phyloP scores from a whole-genome alignment of 2,113 vertebrate genomes.

The Coreoperca whiteheadi region DNA sequence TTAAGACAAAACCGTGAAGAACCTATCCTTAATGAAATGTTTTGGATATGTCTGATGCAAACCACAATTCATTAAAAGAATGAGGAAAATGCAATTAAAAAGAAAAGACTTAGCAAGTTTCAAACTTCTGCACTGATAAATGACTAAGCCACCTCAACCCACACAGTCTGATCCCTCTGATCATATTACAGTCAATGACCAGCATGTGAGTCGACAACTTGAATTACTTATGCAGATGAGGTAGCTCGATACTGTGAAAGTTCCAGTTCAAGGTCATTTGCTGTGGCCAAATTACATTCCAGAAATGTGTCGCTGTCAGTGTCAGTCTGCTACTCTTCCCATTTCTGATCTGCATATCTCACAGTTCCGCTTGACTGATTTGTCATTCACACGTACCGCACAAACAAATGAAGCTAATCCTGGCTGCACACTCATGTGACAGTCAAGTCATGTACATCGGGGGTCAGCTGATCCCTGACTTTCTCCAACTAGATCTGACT shows the following conservation, averaged over 20 bases:
- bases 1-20: background rate
- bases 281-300: conserved; percentile 19
- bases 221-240: conserved; percentile 78
- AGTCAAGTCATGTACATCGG: background rate
- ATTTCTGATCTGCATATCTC: conserved; percentile 48
- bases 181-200: conserved; percentile 70
- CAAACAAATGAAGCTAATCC: conserved; percentile 31
- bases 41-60: background rate
- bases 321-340: conserved; percentile 32
- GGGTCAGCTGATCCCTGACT: conserved; percentile 23
- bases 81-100: too few species aligned
- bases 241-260: conserved; percentile 51
- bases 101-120: conserved; percentile 35
- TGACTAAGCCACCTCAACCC: conserved; percentile 19
- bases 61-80: conserved; percentile 23
- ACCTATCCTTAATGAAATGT: background rate
- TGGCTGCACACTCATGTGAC: background rate
- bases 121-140: conserved; percentile 29
- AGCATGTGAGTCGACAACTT: conserved; percentile 65
- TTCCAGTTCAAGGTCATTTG: conserved; percentile 65
- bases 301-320: conserved; percentile 29
- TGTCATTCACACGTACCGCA: conserved; percentile 25
- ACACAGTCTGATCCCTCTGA: conserved; percentile 43
- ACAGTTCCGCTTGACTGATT: conserved; percentile 37
- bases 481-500: conserved; percentile 10